Percentiles rank a stretch among this genome's conserved stretches.
These are phyloP conservation scores for Acronicta alni DNA, from an alignment of 2,888 invertebrate species.

Conservation along the genomic window DNA sequence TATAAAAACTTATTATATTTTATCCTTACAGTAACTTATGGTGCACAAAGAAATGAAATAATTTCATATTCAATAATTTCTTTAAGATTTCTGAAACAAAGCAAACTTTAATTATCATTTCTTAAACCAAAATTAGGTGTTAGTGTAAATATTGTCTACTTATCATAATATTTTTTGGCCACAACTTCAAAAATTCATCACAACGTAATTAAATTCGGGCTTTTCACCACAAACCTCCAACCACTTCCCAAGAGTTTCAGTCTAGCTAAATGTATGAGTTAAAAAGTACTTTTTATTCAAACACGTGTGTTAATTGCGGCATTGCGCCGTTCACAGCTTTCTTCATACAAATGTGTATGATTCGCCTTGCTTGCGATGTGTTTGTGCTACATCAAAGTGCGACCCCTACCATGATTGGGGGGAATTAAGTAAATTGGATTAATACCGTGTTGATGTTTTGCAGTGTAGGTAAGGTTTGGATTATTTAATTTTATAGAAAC, in stretches of 20 bases:
- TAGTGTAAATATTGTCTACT: too few relatives aligned
- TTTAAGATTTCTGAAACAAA: too few relatives aligned
- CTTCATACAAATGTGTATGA: constrained; percentile 76
- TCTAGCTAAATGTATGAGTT: constrained; percentile 29
- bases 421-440: constrained; percentile 9
- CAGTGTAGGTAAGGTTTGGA: neutral
- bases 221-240: neutral
- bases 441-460: constrained; percentile 3
- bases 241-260: constrained; percentile 36
- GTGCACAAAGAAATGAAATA: too few relatives aligned
- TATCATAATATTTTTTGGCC: too few relatives aligned
- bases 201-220: constrained; percentile 24
- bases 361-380: constrained; percentile 69
- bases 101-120: too few relatives aligned
- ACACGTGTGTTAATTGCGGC: constrained; percentile 65
- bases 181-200: neutral
- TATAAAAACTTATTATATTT: too few relatives aligned
- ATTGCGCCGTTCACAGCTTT: constrained; percentile 56
- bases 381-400: constrained; percentile 75
- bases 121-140: too few relatives aligned
- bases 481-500: neutral
- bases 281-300: constrained; percentile 40
- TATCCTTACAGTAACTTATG: too few relatives aligned
- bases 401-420: constrained; percentile 41
- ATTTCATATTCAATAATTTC: too few relatives aligned